Conservation (phyloP, 2,888 invertebrate species). For the Xestia sexstrigata region DNA sequence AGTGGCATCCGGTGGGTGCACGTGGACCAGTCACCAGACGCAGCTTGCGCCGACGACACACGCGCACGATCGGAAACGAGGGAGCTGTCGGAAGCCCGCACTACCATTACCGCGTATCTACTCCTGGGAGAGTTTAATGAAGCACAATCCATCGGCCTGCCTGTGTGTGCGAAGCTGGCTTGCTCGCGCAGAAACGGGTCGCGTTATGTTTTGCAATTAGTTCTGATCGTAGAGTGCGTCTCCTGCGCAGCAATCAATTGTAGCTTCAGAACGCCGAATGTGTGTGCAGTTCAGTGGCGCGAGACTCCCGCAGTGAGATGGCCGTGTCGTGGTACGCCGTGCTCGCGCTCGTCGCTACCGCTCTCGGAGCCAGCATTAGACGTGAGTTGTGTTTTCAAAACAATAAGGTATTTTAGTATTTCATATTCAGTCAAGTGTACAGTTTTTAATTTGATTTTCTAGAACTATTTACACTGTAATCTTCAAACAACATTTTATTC, state of each 20-base stretch:
- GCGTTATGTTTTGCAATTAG: constrained; percentile 25
- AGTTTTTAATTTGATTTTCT: background rate
- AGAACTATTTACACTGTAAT: background rate
- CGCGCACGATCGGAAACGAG: constrained; percentile 80
- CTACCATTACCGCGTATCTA: constrained; percentile 71
- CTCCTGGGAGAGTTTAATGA: constrained; percentile 58
- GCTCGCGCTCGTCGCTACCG: constrained; percentile 82
- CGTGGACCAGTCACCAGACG: constrained; percentile 72
- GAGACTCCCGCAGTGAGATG: constrained; percentile 82
- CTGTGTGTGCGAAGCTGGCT: background rate
- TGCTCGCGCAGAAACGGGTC: constrained; percentile 13
- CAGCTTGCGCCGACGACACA: constrained; percentile 70
- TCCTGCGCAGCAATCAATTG: constrained; percentile 79
- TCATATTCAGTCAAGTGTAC: background rate
- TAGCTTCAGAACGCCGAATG: constrained; percentile 84
- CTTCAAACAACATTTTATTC: background rate
- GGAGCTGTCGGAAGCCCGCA: constrained; percentile 82
- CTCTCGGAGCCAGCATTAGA: constrained; percentile 85
- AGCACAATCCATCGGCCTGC: constrained; percentile 64
- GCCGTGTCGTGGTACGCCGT: constrained; percentile 85
- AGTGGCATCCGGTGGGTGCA: constrained; percentile 77
- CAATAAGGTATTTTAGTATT: constrained; percentile 17
- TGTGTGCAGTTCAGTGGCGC: constrained; percentile 82
- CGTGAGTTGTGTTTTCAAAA: constrained; percentile 79
- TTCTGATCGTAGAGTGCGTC: constrained; percentile 40